These are phyloP conservation scores for Carollia perspicillata DNA, from an alignment of 2,113 vertebrate species.

Conservation along the genomic window DNA sequence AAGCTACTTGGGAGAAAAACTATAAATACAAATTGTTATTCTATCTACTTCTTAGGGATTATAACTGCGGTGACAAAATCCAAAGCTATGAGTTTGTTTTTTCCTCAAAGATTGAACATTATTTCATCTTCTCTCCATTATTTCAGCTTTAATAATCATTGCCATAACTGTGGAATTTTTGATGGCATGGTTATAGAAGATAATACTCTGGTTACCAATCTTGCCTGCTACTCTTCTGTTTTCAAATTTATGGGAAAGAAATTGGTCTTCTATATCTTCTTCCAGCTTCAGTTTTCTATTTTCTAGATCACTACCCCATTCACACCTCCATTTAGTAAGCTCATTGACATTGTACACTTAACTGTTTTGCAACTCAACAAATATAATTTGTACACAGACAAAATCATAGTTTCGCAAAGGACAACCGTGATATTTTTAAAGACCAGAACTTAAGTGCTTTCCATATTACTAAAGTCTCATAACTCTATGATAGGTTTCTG, in stretches of 20 bases:
- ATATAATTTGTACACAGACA: not conserved
- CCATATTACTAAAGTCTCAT: not conserved
- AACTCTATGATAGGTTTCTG: not conserved
- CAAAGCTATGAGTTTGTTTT: conserved; percentile 17
- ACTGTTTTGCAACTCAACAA: conserved; percentile 29
- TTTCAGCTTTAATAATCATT: not conserved
- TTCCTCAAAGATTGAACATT: conserved; percentile 7
- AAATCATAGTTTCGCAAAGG: conserved; percentile 19
- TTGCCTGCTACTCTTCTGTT: not conserved
- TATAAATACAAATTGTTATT: conserved; percentile 52
- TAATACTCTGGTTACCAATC: not conserved
- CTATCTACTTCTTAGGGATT: conserved; percentile 31
- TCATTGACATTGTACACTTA: not conserved
- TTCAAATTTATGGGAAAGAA: conserved; percentile 9
- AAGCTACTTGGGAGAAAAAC: conserved; percentile 24
- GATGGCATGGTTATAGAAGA: not conserved
- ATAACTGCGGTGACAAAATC: conserved; percentile 40
- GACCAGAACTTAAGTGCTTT: not conserved
- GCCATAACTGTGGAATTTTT: not conserved
- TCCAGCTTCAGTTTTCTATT: conserved; percentile 4
- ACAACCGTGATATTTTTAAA: not conserved
- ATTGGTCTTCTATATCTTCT: not conserved
- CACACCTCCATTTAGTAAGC: not conserved
- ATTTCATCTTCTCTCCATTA: conserved; percentile 10
- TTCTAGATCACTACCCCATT: not conserved